A percentile compares a stretch with the other conserved stretches of the same genome.
Evolutionary conservation across 2,888 invertebrate species (phyloP).

Genomic region (Xanthorhoe designata): DNA sequence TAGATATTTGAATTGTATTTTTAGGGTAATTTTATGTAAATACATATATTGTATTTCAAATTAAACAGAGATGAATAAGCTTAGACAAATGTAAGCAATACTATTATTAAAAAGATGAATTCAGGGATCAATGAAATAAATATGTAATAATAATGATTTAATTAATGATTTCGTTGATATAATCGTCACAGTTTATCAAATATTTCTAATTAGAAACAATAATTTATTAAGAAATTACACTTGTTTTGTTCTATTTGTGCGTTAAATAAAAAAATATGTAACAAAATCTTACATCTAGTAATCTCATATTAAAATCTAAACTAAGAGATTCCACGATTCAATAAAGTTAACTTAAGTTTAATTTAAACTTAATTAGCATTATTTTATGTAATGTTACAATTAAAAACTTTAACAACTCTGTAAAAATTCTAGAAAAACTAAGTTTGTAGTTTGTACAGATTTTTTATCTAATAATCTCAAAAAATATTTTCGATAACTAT

Average conservation of each 20-base stretch:
- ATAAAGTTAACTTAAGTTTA: conserved; percentile 45
- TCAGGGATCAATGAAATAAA: conserved; percentile 34
- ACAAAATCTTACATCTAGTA: conserved; percentile 76
- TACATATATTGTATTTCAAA: no score
- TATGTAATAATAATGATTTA: conserved; percentile 69
- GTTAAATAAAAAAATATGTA: conserved; percentile 73
- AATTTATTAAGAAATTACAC: conserved; percentile 80
- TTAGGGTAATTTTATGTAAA: no score
- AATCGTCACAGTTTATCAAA: conserved; percentile 72
- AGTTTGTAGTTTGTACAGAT: conserved; percentile 76
- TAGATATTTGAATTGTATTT: no score
- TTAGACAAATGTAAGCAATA: no score
- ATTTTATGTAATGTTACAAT: conserved; percentile 41
- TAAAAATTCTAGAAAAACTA: conserved; percentile 73
- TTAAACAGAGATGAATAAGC: no score
- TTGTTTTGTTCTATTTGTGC: conserved; percentile 70
- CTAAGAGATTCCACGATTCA: conserved; percentile 75
- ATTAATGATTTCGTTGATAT: conserved; percentile 75
- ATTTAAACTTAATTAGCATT: conserved; percentile 18
- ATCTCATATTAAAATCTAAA: conserved; percentile 75
- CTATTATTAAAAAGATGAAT: not conserved
- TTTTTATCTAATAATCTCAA: conserved; percentile 73
- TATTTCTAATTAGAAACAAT: conserved; percentile 73
- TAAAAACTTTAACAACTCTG: conserved; percentile 69
- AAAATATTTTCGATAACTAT: conserved; percentile 53